Evolutionary conservation across 2,797 vertebrate genomes (phyloP), one percentile per base, ranked within the genome.

Genomic region (Lithobates sylvaticus): DNA sequence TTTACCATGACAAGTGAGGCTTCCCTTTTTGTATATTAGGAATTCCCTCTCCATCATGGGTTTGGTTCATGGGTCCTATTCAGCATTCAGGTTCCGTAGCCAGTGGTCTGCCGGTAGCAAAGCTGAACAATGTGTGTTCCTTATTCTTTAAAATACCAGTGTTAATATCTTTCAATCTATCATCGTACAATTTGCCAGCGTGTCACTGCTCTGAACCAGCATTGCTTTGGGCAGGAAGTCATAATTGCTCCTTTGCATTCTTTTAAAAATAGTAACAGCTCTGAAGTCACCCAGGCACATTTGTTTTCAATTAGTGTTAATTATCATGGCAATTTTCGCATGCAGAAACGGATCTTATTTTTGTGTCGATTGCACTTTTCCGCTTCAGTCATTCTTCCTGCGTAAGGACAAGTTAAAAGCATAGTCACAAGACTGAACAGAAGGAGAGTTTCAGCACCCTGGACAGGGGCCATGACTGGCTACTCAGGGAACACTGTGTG

Each of bases 231-330:
- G 67, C 39, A 23, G 65, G 21, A 70, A 47, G 27, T 70, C 50
- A 54, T 54, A 54, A 54, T 54, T 54, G 50, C 50, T 18, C 50
- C 50, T 54, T 54, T 54, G 16, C 50, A 54, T 18, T 16, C 16
- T 54, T 54, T 54, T 54, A 54, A 47, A 47, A 16, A 54, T 54
- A 54, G 50, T 54, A 5, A 16, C 50, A 34, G 44, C 54, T 71
- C 29, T 50, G 18, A 13, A 54, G 44, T 81, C 78, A 36, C 29
- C 70, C 67, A 23, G 69, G 65, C 78, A 54, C 67, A 36, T 34
- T 23, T 81, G 78, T 70, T 71, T 81, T 81, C 78, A 81, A 71
- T 71, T 58, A 81, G 78, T 18, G 78, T 26, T 81, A 80, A 81
- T 81, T 81, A 81, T 70, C 67, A 71, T 71, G 10, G 36, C 78